Evolutionary conservation across 2,113 vertebrate species (phyloP).

Genomic region (Amazona vittata): DNA sequence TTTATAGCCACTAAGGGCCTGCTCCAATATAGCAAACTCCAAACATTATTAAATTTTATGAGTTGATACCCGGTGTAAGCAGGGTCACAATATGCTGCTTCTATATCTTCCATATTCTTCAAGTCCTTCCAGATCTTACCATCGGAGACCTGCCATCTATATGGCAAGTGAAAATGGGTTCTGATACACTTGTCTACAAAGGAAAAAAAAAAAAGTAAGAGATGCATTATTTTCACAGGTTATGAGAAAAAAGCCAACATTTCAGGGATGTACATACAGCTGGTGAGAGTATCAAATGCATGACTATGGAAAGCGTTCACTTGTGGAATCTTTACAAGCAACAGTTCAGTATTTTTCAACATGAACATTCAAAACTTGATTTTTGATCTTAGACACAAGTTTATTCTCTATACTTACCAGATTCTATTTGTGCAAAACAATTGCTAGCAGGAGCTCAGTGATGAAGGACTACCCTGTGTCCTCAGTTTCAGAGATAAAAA

Average conservation of each 20-base stretch:
- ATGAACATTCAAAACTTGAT: background rate
- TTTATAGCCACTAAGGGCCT: background rate
- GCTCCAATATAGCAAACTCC: background rate
- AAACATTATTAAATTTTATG: background rate
- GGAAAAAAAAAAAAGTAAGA: background rate
- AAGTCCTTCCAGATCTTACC: slow-evolving; percentile 84
- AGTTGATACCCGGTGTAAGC: slow-evolving; percentile 59
- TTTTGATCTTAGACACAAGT: background rate
- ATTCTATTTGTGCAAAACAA: background rate
- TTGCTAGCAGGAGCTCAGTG: background rate
- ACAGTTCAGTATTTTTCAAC: background rate
- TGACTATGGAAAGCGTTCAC: background rate
- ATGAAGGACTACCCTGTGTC: background rate
- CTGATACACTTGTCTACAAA: slow-evolving; percentile 83
- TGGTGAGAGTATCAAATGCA: background rate
- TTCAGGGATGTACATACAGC: background rate
- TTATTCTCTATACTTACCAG: background rate
- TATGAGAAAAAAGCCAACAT: background rate
- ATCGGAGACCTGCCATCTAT: slow-evolving; percentile 87
- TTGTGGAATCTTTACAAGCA: background rate
- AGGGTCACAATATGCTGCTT: slow-evolving; percentile 86
- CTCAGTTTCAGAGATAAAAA: background rate
- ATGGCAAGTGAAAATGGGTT: slow-evolving; percentile 88
- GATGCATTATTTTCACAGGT: background rate
- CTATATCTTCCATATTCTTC: slow-evolving; percentile 83